These are phyloP conservation scores for Zaprionus nigranus DNA, from an alignment of 1,140 invertebrate genomes.

Conservation along the genomic window DNA sequence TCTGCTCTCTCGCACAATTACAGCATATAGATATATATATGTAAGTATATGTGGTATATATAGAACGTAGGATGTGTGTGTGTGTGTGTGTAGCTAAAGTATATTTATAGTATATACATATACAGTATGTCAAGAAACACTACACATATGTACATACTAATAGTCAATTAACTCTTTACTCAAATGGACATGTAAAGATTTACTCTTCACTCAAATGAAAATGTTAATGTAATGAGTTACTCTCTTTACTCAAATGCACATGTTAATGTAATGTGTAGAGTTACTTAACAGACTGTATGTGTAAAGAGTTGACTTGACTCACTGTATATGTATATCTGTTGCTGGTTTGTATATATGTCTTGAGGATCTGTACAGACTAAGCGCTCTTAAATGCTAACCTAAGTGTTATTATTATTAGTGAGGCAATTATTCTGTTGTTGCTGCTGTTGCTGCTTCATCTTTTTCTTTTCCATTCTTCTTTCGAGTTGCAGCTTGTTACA, in stretches of 20 bases:
- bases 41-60: constrained; percentile 5
- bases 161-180: too few relatives aligned
- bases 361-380: constrained; percentile 40
- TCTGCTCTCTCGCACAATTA: not conserved
- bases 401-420: constrained; percentile 10
- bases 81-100: not conserved
- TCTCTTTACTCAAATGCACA: too few relatives aligned
- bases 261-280: too few relatives aligned
- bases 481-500: not conserved
- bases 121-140: not conserved
- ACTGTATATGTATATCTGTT: not conserved
- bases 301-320: too few relatives aligned
- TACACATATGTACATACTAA: too few relatives aligned
- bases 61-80: too few relatives aligned
- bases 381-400: constrained; percentile 29
- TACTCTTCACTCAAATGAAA: too few relatives aligned
- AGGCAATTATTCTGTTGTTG: not conserved
- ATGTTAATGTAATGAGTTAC: too few relatives aligned
- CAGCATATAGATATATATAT: constrained; percentile 8
- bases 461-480: not conserved
- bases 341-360: constrained; percentile 3
- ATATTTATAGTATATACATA: not conserved
- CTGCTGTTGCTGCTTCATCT: not conserved
- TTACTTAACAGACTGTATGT: too few relatives aligned
- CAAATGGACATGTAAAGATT: too few relatives aligned